These are phyloP conservation scores for Gallinago stenura DNA, from an alignment of 2,797 vertebrate species.

Conservation along the genomic window DNA sequence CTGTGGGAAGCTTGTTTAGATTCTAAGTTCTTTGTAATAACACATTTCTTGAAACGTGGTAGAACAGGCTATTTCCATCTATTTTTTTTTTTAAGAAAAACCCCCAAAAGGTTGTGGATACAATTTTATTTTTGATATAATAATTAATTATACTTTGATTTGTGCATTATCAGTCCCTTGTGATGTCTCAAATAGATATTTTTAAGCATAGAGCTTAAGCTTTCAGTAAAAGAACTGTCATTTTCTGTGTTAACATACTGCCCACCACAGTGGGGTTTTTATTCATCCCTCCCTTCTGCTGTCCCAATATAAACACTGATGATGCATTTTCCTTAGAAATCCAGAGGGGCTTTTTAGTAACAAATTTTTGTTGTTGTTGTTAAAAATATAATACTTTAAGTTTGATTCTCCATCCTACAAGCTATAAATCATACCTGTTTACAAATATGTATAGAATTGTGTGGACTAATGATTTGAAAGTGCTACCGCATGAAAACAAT, in stretches of 20 bases:
- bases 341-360: neutral
- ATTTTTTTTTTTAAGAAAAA: neutral
- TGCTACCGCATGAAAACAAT: conserved; percentile 59
- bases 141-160: neutral
- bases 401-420: neutral
- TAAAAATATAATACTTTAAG: conserved; percentile 13
- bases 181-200: neutral
- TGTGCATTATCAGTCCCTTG: neutral
- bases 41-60: neutral
- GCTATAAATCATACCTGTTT: conserved; percentile 69
- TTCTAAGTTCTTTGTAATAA: neutral
- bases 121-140: neutral
- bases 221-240: neutral
- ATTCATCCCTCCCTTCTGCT: neutral
- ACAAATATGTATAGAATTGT: conserved; percentile 1
- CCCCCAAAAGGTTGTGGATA: neutral
- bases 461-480: conserved; percentile 48
- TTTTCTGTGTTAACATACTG: neutral
- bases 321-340: conserved; percentile 8
- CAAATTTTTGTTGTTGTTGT: neutral
- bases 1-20: neutral
- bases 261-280: neutral
- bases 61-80: neutral
- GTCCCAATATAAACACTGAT: neutral
- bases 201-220: neutral